Base-by-base conservation (phyloP, 1,140 invertebrate species). In the Atta colombica region DNA sequence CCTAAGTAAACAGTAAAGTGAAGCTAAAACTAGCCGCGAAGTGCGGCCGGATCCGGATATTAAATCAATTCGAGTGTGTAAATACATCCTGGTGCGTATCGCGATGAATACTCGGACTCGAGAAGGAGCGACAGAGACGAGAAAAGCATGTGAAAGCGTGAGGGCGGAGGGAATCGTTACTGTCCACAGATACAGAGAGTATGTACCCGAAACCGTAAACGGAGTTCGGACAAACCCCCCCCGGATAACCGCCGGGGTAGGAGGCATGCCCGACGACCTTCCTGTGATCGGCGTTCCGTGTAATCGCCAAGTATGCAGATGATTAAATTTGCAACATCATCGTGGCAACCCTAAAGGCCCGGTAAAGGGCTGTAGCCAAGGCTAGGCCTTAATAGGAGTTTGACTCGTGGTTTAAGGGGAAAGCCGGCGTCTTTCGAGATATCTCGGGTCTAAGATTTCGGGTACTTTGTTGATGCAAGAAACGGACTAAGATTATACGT, bases 261-360 rank as follows among this genome's bases (percentile, higher is more conserved):
- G 71, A 86, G 60, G 45, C 45, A 31, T 60, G 90, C 80, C 88
- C 91, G 91, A 91, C 93, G 92, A 94, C 93, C 94, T 94, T 58
- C 39, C 94, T 95, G 94, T 95, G 95, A 95, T 95, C 95, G 94
- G 93, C 91, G 93, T 94, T 92, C 94, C 93, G 95, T 95, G 93
- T 95, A 95, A 95, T 95, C 94, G 94, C 92, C 94, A 95, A 95
- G 94, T 95, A 95, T 95, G 95, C 95, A 95, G 95, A 95, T 95
- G 95, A 95, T 95, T 95, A 95, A 95, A 95, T 95, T 95, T 95
- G 94, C 95, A 95, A 95, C 95, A 95, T 95, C 94, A 95, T 95
- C 94, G 94, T 92, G 92, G 93, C 92, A 92, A 91, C 94, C 93
- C 94, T 93, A 93, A 94, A 95, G 92, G 85, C 88, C 61, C 85